Evolutionary conservation across 2,888 invertebrate species (phyloP).

Genomic region (Luperina testacea): DNA sequence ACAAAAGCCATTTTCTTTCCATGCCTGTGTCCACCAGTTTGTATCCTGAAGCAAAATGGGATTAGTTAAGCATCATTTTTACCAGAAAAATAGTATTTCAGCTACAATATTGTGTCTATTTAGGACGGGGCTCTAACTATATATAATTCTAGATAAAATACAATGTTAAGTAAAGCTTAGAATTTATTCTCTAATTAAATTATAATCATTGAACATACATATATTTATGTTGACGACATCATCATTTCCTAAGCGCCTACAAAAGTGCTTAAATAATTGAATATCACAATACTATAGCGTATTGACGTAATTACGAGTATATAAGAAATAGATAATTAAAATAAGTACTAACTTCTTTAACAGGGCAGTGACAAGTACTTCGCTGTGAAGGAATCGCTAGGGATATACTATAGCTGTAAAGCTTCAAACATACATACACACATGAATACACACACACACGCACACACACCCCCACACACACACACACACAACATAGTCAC

Average conservation of each 20-base stretch:
- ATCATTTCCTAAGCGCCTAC: not conserved
- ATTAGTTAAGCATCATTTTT: not conserved
- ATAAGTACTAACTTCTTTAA: not conserved
- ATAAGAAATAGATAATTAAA: not conserved
- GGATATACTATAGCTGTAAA: not conserved
- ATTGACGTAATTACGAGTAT: not conserved
- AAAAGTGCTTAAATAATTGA: no score
- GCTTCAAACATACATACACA: not conserved
- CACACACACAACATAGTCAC: not conserved
- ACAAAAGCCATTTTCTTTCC: slow-evolving; percentile 9
- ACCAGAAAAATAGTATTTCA: not conserved
- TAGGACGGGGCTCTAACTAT: not conserved
- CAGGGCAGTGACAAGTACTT: not conserved
- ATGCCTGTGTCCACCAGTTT: not conserved
- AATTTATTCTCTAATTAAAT: slow-evolving; percentile 2
- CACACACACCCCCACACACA: not conserved
- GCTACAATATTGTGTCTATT: not conserved
- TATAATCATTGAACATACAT: not conserved
- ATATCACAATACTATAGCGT: not conserved
- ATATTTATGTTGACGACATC: not conserved
- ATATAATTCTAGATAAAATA: not conserved
- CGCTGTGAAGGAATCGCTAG: not conserved
- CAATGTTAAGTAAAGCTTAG: not conserved
- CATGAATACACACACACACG: not conserved
- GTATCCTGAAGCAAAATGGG: not conserved